phyloP scores from a whole-genome alignment of 2,888 invertebrate genomes.

The Campopleginae sp. region DNA sequence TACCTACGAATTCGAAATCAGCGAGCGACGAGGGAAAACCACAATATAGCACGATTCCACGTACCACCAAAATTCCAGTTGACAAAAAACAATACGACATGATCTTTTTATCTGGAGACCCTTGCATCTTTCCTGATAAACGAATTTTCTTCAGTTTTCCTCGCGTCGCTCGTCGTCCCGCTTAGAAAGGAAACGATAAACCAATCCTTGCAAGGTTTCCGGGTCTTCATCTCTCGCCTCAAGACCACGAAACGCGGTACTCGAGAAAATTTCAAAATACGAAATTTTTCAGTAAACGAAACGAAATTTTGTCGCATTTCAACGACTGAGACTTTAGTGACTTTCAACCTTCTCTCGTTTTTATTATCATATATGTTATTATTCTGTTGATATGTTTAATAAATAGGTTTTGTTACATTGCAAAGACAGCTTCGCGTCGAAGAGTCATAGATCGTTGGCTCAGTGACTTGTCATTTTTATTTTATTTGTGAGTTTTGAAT shows the following conservation, averaged over 20 bases:
- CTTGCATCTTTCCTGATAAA: neutral
- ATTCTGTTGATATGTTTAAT: conserved; percentile 60
- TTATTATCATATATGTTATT: conserved; percentile 52
- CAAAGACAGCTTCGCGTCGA: conserved; percentile 3
- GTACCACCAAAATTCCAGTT: neutral
- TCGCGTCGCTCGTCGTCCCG: neutral
- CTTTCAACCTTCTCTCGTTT: conserved; percentile 18
- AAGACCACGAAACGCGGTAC: neutral
- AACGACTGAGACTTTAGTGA: neutral
- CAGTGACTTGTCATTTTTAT: conserved; percentile 47
- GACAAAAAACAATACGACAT: neutral
- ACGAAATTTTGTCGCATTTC: neutral
- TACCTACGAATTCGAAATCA: neutral
- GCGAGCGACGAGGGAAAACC: conserved; percentile 4
- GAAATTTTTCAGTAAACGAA: neutral
- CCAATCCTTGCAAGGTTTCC: neutral
- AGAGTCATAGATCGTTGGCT: conserved; percentile 49
- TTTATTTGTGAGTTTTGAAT: conserved; percentile 3
- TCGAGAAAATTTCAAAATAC: neutral
- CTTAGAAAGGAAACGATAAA: neutral
- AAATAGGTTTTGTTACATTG: conserved; percentile 50
- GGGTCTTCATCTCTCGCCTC: neutral
- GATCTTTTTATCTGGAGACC: neutral
- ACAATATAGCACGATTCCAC: conserved; percentile 1
- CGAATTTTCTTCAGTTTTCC: neutral